Evolutionary conservation across 2,888 invertebrate genomes (phyloP).

Genomic region (Pilophorus perplexus): DNA sequence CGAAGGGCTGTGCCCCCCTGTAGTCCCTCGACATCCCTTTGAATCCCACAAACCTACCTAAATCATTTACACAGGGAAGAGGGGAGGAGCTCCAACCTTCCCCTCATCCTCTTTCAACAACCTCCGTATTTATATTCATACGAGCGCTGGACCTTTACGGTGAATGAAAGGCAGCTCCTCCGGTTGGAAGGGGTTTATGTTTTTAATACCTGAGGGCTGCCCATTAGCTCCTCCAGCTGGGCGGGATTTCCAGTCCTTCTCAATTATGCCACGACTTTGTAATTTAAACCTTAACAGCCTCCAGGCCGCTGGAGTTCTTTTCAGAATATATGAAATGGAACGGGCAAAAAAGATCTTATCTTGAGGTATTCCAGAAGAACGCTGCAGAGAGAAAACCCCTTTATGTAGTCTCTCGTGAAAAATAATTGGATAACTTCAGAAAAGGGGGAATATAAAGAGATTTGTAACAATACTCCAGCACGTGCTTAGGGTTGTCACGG

Average conservation of each 20-base stretch:
- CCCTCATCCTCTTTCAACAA: conserved; percentile 11
- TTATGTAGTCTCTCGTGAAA: too few relatives aligned
- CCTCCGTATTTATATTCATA: conserved; percentile 38
- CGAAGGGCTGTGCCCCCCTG: background rate
- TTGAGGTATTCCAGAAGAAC: too few relatives aligned
- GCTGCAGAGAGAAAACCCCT: too few relatives aligned
- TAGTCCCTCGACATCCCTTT: conserved; percentile 27
- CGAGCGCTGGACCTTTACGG: conserved; percentile 14
- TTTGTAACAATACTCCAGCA: too few relatives aligned
- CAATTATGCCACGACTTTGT: conserved; percentile 31
- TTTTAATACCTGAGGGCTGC: conserved; percentile 40
- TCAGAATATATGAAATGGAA: too few relatives aligned
- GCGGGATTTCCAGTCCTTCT: background rate
- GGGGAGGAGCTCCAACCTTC: background rate
- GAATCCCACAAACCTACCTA: conserved; percentile 40
- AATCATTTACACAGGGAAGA: conserved; percentile 37
- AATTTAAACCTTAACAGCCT: conserved; percentile 18
- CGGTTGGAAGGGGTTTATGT: conserved; percentile 22
- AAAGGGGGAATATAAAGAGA: too few relatives aligned
- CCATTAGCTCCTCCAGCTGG: conserved; percentile 14
- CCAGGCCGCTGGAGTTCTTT: background rate
- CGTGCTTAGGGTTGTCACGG: too few relatives aligned
- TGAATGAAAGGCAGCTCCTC: conserved; percentile 19
- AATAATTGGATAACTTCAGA: too few relatives aligned
- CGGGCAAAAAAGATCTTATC: too few relatives aligned